Percentiles rank a stretch among this genome's conserved stretches.
Conservation (phyloP, 2,888 invertebrate species). For the Aphodius granarius region DNA sequence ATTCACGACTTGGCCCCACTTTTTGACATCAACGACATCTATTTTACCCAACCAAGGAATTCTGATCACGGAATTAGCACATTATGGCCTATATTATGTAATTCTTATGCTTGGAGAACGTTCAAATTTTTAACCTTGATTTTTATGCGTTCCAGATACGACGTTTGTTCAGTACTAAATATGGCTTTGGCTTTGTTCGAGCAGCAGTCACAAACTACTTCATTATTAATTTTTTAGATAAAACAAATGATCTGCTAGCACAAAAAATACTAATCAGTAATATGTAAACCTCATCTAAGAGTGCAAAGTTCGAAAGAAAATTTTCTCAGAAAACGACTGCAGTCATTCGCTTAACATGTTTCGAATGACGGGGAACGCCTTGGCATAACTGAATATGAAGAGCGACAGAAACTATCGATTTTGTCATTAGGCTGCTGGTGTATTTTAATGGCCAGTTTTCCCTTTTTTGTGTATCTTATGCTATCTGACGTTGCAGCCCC, state of each 20-base stretch:
- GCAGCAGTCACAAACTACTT: too few species aligned
- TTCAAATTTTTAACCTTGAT: neutral
- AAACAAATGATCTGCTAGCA: too few species aligned
- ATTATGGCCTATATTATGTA: too few species aligned
- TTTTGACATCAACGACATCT: neutral
- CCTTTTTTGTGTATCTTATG: slow-evolving; percentile 11
- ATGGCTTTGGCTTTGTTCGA: too few species aligned
- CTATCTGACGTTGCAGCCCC: neutral
- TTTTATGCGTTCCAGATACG: neutral
- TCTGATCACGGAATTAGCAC: neutral
- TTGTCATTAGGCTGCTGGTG: slow-evolving; percentile 2
- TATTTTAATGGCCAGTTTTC: slow-evolving; percentile 13
- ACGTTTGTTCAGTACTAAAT: neutral
- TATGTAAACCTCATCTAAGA: too few species aligned
- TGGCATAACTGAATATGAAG: neutral
- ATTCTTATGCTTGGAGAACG: neutral
- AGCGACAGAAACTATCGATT: slow-evolving; percentile 11
- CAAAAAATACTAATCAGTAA: too few species aligned
- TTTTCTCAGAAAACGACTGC: too few species aligned
- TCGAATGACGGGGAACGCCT: neutral
- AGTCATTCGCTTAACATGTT: neutral
- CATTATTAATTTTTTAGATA: too few species aligned
- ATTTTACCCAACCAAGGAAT: neutral
- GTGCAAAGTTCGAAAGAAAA: too few species aligned
- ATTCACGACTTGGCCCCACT: neutral